phyloP scores from a whole-genome alignment of 2,888 invertebrate species.

The Lasioglossum morio region DNA sequence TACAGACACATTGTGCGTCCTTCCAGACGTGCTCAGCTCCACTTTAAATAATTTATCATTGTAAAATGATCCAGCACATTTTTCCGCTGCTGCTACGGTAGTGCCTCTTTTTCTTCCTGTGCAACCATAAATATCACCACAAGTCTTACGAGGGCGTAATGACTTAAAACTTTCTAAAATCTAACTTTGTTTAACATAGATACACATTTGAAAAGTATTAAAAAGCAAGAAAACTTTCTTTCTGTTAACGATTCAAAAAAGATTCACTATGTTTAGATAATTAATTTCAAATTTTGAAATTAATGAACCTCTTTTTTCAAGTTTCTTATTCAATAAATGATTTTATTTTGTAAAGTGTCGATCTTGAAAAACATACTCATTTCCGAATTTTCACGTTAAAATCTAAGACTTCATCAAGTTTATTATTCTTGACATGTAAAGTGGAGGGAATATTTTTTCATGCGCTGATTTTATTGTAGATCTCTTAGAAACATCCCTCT shows the following conservation, averaged over 20 bases:
- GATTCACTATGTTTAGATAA: neutral
- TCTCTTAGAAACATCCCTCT: too few relatives aligned
- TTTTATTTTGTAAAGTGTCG: neutral
- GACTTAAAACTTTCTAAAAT: neutral
- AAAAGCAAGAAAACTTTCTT: neutral
- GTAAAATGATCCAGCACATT: constrained; percentile 8
- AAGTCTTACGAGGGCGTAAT: neutral
- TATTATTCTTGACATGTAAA: too few relatives aligned
- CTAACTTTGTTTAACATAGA: neutral
- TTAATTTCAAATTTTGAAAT: neutral
- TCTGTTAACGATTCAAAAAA: neutral
- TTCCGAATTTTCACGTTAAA: too few relatives aligned
- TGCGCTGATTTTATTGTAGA: too few relatives aligned
- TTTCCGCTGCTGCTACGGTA: neutral
- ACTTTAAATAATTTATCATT: constrained; percentile 20
- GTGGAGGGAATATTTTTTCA: too few relatives aligned
- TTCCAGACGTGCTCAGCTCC: neutral
- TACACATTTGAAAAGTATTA: neutral
- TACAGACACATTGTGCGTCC: neutral
- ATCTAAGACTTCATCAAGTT: too few relatives aligned
- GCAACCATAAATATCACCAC: neutral
- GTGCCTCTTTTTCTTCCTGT: neutral
- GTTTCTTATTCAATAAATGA: too few relatives aligned
- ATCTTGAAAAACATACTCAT: neutral
- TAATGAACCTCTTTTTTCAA: neutral